Evolutionary conservation across 2,797 vertebrate species (phyloP), one percentile per base, ranked within the genome.

Genomic region (Craterocephalus amniculus): DNA sequence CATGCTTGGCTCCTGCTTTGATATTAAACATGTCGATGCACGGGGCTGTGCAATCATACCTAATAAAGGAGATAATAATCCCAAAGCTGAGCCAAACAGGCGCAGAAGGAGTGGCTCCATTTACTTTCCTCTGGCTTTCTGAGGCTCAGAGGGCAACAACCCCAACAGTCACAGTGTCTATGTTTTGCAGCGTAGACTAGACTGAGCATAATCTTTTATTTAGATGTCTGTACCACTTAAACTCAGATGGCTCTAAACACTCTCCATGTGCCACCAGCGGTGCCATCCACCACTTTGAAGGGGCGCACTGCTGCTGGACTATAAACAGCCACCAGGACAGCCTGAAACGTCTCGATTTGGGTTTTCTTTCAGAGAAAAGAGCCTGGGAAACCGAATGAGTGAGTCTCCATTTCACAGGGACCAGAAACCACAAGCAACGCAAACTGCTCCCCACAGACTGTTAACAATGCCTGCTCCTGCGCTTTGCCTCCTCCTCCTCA

Each of bases 381-480:
- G 80, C 86, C 90, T 90, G 88, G 87, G 88, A 93, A 91, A 90
- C 80, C 76, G 72, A 91, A 89, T 88, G 79, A 89, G 72, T 68
- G 79, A 88, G 88, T 89, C 87, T 90, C 88, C 67, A 89, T 91
- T 94, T 92, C 87, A 91, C 88, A 90, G 84, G 79, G 81, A 91
- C 79, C 67, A 87, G 74, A 89, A 91, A 91, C 88, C 85, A 68
- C 91, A 90, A 82, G 74, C 88, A 82, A 87, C 79, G 78, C 89
- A 92, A 91, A 93, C 88, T 86, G 90, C 74, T 89, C 87, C 89
- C 84, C 84, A 83, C 80, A 91, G 85, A 91, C 89, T 88, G 89
- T 88, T 93, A 92, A 94, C 92, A 93, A 94, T 93, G 88, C 92
- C 86, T 83, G 76, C 87, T 88, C 79, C 87, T 91, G 83, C 55